Percentiles rank a stretch among this genome's conserved stretches.
Evolutionary conservation across 2,797 vertebrate species (phyloP).

Genomic region (Trachurus trachurus): DNA sequence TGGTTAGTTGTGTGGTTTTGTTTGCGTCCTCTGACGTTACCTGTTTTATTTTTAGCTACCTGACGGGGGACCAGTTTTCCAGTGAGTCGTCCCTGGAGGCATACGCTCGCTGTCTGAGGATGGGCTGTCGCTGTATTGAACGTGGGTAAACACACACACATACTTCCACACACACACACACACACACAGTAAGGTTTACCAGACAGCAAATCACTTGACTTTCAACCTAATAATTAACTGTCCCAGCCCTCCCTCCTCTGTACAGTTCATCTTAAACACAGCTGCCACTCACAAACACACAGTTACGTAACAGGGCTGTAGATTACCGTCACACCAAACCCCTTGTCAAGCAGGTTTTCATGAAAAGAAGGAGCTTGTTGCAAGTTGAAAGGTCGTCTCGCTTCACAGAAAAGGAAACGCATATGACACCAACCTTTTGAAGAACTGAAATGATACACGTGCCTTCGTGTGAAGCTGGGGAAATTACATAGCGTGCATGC

Average conservation of each 20-base stretch:
- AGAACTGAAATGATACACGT: background rate
- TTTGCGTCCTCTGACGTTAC: conserved; percentile 42
- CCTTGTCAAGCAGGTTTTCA: conserved; percentile 70
- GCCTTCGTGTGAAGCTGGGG: background rate
- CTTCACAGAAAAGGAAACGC: conserved; percentile 22
- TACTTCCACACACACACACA: conserved; percentile 11
- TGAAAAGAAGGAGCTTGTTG: conserved; percentile 12
- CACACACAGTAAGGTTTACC: background rate
- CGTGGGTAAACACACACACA: conserved; percentile 84
- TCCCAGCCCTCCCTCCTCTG: background rate
- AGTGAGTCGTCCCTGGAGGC: conserved; percentile 99
- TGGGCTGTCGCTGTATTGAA: conserved; percentile 99
- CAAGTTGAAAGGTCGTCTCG: conserved; percentile 4
- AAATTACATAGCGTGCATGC: background rate
- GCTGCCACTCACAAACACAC: conserved; percentile 22
- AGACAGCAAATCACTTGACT: conserved; percentile 30
- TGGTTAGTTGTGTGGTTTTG: conserved; percentile 30
- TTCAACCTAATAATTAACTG: conserved; percentile 40
- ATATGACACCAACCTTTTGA: background rate
- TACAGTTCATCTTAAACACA: conserved; percentile 18
- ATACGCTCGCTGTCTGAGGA: conserved; percentile 96
- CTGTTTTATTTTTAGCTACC: conserved; percentile 85
- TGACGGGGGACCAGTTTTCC: conserved; percentile 99
- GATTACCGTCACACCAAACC: background rate
- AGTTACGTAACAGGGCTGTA: conserved; percentile 25